Evolutionary conservation across 1,140 invertebrate genomes (phyloP), one percentile per base, ranked within the genome.

Genomic region (Caenorhabditis brenneri): DNA sequence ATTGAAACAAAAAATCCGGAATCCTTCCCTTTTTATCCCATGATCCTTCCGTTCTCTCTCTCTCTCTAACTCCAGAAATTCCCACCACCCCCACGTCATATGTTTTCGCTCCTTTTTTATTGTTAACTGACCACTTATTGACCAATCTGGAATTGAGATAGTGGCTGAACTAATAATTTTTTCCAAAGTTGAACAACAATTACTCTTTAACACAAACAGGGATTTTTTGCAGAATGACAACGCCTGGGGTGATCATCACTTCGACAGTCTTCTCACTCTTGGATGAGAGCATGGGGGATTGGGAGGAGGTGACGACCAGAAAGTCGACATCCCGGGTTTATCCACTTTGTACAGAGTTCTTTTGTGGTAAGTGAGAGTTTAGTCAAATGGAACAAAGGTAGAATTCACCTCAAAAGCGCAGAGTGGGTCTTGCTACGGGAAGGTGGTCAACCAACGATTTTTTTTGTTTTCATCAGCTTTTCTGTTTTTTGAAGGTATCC

Each of bases 251-350:
- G 1, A 12, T 74, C 19, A 12, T 74, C 19, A 42, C 65, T 24
- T 74, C 65, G 65, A 74, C 65, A 74, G 58, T 39, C 19, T 6
- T 74, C 36, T 74, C 65, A 42, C 12, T 42, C 65, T 42, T 74
- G 65, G 27, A n/a, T n/a, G 7, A n/a, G 36, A 74, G 42, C 10
- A 42, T 24, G 42, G 16, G n/a, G 36, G 42, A 9, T 19, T 24
- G 9, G 65, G 24, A 24, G 9, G 65, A 74, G 22, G n/a, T 19
- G 33, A 74, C 65, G 10, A 74, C 65, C 9, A 74, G 22, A 27
- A 74, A 29, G 42, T 74, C 65, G 16, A 74, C 33, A 12, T 74
- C 65, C 10, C n/a, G 65, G 10, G 15, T 24, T 27, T 74, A 74
- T 74, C 65, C 65, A 42, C 24, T 74, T 42, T 74, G 65, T 19